A percentile compares a stretch with the other conserved stretches of the same genome.
phyloP scores from a whole-genome alignment of 23 tunicate species.

The Styela clava region DNA sequence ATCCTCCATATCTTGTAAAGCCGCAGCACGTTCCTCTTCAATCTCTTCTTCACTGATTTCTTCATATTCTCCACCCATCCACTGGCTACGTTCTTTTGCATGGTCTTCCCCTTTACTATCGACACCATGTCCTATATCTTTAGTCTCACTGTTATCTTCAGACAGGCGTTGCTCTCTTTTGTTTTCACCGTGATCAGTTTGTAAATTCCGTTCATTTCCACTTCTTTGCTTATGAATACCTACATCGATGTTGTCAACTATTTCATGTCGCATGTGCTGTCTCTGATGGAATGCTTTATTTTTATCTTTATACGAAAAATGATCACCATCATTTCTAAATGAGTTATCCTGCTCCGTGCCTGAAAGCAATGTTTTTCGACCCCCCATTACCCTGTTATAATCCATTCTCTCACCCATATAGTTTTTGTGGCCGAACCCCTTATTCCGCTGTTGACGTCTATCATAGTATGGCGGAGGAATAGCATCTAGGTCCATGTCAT shows the following conservation, averaged over 20 bases:
- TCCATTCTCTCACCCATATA: not conserved
- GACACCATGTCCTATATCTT: not conserved
- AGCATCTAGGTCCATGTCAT: not conserved
- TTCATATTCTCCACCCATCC: constrained; percentile 42
- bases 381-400: not conserved
- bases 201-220: not conserved
- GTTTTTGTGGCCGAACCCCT: constrained; percentile 14
- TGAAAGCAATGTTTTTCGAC: not conserved
- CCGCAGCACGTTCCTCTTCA: constrained; percentile 69
- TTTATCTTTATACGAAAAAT: not conserved
- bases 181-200: not conserved
- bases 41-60: constrained; percentile 52
- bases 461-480: constrained; percentile 5
- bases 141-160: not conserved
- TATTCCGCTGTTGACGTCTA: not conserved
- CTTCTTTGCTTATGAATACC: not conserved
- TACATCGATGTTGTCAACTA: not conserved
- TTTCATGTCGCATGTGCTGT: not conserved
- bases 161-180: not conserved
- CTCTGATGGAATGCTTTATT: not conserved
- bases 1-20: constrained; percentile 55
- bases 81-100: not conserved
- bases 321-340: constrained; percentile 2
- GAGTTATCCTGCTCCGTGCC: not conserved
- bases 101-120: not conserved